Base-by-base conservation (phyloP, 2,888 invertebrate genomes). In the Drosophila pseudotakahashii region DNA sequence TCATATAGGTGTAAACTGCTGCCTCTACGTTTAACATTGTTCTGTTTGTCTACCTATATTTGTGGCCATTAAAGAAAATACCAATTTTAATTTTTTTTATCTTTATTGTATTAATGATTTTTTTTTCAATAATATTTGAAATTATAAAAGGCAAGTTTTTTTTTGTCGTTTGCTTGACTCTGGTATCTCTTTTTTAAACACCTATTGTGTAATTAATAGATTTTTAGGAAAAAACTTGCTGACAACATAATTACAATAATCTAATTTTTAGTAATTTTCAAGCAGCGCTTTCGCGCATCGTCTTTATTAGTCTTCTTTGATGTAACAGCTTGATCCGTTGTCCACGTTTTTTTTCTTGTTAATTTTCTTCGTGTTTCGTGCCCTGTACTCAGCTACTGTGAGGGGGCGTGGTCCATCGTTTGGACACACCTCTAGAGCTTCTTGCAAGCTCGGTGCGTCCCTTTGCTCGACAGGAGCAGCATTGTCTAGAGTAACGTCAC, bases 391-490 rank as follows among this genome's bases (percentile, higher is more conserved):
- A 26, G 26, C 26, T 26, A 26, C 7, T 26, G 26, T 26, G 26
- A 26, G 26, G 26, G 26, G 26, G n/a, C 39, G 14, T 7, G 14
- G 39, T 39, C 14, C 39, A 39, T 39, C 9, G 39, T 7, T 39
- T 39, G 14, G 39, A 39, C 9, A 39, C 39, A 39, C 39, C 39
- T 39, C 39, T 39, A 39, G 9, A 39, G 39, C 39, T 14, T 39
- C 14, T 14, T 39, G 39, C 39, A 14, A n/a, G 14, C 26, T 26
- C 26, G 26, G 26, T 26, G 26, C 26, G 6, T 26, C 26, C 26
- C 26, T 26, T 26, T 26, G 26, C 26, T 26, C 26, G n/a, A n/a
- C 26, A 39, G 39, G 39, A 39, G 39, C 14, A 39, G 14, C 14
- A 14, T 39, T 14, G 7, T 39, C 39, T 7, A 39, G 14, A n/a